A percentile compares a stretch with the other conserved stretches of the same genome.
Evolutionary conservation across 2,888 invertebrate genomes (phyloP).

Genomic region (Listrodromus nycthemerus): DNA sequence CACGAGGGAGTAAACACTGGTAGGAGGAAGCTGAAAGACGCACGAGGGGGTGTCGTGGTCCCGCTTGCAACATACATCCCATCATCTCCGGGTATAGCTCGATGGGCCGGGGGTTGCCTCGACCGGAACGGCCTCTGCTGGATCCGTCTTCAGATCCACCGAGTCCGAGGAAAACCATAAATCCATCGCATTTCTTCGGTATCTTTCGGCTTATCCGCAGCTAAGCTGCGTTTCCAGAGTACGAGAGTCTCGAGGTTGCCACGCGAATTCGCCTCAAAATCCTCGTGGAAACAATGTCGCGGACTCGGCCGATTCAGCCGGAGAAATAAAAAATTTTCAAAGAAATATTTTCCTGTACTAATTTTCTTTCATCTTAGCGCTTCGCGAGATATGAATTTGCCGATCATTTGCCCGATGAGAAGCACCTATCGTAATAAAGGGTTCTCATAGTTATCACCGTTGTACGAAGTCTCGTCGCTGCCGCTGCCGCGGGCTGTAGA

Average conservation of each 20-base stretch:
- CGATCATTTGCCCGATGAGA: slow-evolving; percentile 84
- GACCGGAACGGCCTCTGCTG: slow-evolving; percentile 19
- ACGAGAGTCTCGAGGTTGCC: slow-evolving; percentile 67
- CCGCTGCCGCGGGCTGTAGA: slow-evolving; percentile 55
- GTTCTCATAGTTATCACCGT: slow-evolving; percentile 53
- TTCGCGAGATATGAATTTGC: slow-evolving; percentile 81
- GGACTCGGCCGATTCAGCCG: slow-evolving; percentile 3
- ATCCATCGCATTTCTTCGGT: slow-evolving; percentile 80
- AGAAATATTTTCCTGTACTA: neutral
- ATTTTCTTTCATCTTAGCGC: neutral
- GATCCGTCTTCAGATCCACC: slow-evolving; percentile 26
- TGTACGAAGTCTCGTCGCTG: slow-evolving; percentile 20
- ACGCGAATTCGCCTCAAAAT: slow-evolving; percentile 19
- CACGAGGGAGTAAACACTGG: slow-evolving; percentile 56
- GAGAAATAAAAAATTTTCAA: slow-evolving; percentile 35
- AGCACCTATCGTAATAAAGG: slow-evolving; percentile 82
- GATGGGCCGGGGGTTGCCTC: slow-evolving; percentile 33
- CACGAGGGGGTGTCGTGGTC: slow-evolving; percentile 57
- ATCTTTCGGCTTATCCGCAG: slow-evolving; percentile 76
- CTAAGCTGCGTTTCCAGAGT: slow-evolving; percentile 56
- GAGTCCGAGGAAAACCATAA: slow-evolving; percentile 73
- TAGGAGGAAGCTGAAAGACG: slow-evolving; percentile 60
- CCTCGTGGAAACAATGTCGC: neutral
- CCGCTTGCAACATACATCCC: slow-evolving; percentile 74
- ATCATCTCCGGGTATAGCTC: slow-evolving; percentile 37